Conservation (phyloP, 2,797 vertebrate genomes). For the Eremophila alpestris region DNA sequence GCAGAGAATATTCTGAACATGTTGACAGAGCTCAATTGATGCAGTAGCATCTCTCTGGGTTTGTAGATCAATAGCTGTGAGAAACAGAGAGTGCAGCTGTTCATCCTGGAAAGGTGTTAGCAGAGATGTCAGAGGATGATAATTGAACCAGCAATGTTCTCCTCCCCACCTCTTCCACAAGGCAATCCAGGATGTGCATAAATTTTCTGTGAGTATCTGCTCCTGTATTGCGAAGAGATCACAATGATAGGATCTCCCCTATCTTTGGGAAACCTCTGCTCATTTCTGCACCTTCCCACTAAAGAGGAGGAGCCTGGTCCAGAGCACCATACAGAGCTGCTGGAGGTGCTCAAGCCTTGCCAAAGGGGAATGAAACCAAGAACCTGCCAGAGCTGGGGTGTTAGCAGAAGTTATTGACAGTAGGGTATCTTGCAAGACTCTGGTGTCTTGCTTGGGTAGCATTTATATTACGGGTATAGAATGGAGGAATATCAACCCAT, state of each 20-base stretch:
- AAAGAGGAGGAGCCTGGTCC: neutral
- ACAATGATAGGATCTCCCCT: neutral
- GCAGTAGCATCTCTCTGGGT: neutral
- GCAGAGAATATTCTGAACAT: neutral
- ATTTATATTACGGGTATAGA: neutral
- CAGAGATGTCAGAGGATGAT: slow-evolving; percentile 7
- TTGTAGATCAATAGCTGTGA: slow-evolving; percentile 39
- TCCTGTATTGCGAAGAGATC: neutral
- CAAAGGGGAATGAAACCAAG: neutral
- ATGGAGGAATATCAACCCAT: neutral
- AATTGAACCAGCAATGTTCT: neutral
- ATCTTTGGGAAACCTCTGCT: neutral
- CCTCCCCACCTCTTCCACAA: neutral
- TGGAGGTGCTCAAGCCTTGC: neutral
- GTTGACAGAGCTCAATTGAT: neutral
- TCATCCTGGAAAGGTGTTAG: neutral
- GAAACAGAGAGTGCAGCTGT: neutral
- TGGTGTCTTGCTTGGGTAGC: neutral
- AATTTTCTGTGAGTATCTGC: neutral
- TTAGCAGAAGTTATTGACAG: neutral
- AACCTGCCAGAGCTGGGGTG: neutral
- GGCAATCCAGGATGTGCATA: neutral
- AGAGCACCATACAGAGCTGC: neutral
- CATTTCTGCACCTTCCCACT: neutral
- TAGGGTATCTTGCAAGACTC: neutral